phyloP scores from a whole-genome alignment of 2,113 vertebrate species.

The Platichthys flesus region DNA sequence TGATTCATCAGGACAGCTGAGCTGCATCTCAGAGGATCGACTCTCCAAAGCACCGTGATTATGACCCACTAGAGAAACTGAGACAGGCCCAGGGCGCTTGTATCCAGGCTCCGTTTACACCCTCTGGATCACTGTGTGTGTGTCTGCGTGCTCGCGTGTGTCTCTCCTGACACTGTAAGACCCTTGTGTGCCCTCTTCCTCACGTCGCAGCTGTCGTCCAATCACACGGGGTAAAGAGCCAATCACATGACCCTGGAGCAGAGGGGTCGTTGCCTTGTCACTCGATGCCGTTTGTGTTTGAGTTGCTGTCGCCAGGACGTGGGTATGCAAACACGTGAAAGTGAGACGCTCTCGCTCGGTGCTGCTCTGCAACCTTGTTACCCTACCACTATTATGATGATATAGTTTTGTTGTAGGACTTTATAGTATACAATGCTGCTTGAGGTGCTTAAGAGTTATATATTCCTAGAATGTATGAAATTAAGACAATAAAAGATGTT shows the following conservation, averaged over 20 bases:
- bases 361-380: neutral
- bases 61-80: conserved; percentile 63
- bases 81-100: conserved; percentile 58
- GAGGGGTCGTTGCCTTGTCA: conserved; percentile 65
- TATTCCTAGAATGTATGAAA: too few species aligned
- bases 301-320: conserved; percentile 54
- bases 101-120: conserved; percentile 62
- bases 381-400: neutral
- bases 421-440: neutral
- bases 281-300: conserved; percentile 66
- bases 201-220: conserved; percentile 61
- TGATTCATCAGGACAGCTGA: conserved; percentile 54
- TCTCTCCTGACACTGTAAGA: conserved; percentile 59
- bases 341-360: conserved; percentile 32
- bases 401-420: neutral
- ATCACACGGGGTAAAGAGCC: conserved; percentile 54
- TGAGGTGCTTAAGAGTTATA: too few species aligned
- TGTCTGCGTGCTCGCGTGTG: conserved; percentile 46
- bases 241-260: conserved; percentile 66
- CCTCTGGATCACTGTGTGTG: conserved; percentile 51
- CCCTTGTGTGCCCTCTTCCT: conserved; percentile 58
- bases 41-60: conserved; percentile 51
- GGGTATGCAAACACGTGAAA: conserved; percentile 63
- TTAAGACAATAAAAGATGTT: too few species aligned
- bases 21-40: conserved; percentile 39